Conservation (phyloP, 2,888 invertebrate genomes). For the Spodoptera littoralis region DNA sequence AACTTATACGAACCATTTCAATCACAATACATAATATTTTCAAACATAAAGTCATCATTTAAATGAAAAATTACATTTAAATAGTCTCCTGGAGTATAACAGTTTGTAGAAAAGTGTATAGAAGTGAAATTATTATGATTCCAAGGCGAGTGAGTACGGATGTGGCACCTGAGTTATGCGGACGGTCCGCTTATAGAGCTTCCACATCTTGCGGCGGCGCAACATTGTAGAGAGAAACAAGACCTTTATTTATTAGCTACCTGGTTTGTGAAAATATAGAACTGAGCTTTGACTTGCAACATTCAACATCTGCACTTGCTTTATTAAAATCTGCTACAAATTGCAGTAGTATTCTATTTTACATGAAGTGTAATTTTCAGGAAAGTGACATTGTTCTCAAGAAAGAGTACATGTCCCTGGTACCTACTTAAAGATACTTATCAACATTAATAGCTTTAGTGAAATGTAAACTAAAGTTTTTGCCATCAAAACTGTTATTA, state of each 20-base stretch:
- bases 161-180: conserved; percentile 49
- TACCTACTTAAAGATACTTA: too few species aligned
- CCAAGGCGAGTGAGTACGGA: conserved; percentile 48
- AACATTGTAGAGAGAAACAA: conserved; percentile 31
- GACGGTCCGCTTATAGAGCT: conserved; percentile 27
- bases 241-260: conserved; percentile 20
- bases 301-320: neutral
- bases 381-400: conserved; percentile 19
- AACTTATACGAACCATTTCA: conserved; percentile 11
- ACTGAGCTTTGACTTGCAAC: neutral
- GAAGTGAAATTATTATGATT: conserved; percentile 45
- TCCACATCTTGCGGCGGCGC: conserved; percentile 9
- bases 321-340: neutral
- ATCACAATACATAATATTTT: conserved; percentile 11
- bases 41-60: conserved; percentile 16
- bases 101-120: conserved; percentile 25
- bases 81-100: conserved; percentile 16
- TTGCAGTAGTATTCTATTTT: neutral
- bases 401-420: conserved; percentile 2
- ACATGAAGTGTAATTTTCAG: neutral
- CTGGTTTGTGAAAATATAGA: conserved; percentile 6
- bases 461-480: too few species aligned
- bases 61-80: conserved; percentile 28
- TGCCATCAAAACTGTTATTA: neutral
- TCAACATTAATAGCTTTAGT: too few species aligned